A percentile compares a stretch with the other conserved stretches of the same genome.
Conservation (phyloP, 2,113 vertebrate genomes). For the Etheostoma cragini region DNA sequence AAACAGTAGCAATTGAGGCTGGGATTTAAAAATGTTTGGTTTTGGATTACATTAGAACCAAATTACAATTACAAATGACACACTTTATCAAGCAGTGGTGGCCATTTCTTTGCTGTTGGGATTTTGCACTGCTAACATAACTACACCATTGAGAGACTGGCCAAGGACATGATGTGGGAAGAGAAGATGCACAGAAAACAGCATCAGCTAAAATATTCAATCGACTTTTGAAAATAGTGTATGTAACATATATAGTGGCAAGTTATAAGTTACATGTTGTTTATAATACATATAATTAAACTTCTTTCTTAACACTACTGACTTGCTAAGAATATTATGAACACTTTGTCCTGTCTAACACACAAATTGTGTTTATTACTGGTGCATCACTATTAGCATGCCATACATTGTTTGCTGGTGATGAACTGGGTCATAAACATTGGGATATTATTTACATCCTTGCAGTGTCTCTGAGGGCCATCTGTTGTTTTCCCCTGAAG, state of each 20-base stretch:
- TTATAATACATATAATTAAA: neutral
- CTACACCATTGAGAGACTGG: neutral
- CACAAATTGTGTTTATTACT: neutral
- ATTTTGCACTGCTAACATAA: neutral
- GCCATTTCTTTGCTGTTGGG: neutral
- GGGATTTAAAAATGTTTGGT: neutral
- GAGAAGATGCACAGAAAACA: neutral
- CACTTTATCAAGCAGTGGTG: neutral
- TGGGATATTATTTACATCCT: neutral
- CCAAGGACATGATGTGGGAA: too few species aligned
- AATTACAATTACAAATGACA: neutral
- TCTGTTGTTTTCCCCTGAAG: neutral
- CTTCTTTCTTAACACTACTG: too few species aligned
- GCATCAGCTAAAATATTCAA: neutral
- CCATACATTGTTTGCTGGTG: neutral
- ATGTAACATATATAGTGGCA: neutral
- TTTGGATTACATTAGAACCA: neutral
- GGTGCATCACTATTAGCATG: neutral
- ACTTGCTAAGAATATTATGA: neutral
- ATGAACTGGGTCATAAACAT: neutral
- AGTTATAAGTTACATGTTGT: neutral
- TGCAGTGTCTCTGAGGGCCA: neutral
- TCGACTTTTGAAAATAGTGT: neutral
- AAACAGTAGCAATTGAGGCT: neutral
- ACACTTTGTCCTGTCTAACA: neutral